These are phyloP conservation scores for Pachydiplax longipennis DNA, from an alignment of 2,888 invertebrate species.

Conservation along the genomic window DNA sequence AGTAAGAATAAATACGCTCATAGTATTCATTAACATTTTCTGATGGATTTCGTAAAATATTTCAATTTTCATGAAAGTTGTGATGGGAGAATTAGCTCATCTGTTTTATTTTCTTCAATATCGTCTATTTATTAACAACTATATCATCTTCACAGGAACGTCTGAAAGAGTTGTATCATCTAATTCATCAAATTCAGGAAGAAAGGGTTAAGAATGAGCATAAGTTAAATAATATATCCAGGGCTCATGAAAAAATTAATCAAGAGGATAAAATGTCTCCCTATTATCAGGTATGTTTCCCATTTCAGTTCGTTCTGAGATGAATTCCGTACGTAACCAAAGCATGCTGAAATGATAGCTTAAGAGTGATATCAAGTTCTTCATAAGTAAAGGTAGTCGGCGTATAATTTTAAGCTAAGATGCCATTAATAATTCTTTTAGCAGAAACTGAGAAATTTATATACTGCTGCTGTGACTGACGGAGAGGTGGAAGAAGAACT, in stretches of 20 bases:
- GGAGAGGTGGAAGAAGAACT: constrained; percentile 85
- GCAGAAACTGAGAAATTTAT: constrained; percentile 80
- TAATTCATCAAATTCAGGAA: constrained; percentile 82
- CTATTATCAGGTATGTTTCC: constrained; percentile 62
- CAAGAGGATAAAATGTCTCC: constrained; percentile 60
- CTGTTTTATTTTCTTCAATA: background rate
- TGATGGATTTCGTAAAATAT: too few relatives aligned
- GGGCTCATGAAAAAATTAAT: constrained; percentile 73
- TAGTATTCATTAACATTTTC: too few relatives aligned
- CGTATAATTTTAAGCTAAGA: background rate
- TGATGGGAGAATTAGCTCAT: too few relatives aligned
- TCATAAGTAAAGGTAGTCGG: too few relatives aligned
- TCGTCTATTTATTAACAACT: constrained; percentile 18
- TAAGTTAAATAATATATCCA: constrained; percentile 78
- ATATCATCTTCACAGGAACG: constrained; percentile 70
- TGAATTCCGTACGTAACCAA: too few relatives aligned
- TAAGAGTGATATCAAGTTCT: too few relatives aligned
- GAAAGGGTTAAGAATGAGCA: constrained; percentile 82
- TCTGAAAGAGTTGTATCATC: constrained; percentile 75
- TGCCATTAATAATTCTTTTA: constrained; percentile 58
- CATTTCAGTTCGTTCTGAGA: background rate
- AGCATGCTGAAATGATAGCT: too few relatives aligned
- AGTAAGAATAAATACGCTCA: too few relatives aligned
- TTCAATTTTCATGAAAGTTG: too few relatives aligned
- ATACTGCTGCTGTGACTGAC: constrained; percentile 81